Evolutionary conservation across 1,140 invertebrate species (phyloP), one percentile per base, ranked within the genome.

Genomic region (Melipona quadrifasciata): DNA sequence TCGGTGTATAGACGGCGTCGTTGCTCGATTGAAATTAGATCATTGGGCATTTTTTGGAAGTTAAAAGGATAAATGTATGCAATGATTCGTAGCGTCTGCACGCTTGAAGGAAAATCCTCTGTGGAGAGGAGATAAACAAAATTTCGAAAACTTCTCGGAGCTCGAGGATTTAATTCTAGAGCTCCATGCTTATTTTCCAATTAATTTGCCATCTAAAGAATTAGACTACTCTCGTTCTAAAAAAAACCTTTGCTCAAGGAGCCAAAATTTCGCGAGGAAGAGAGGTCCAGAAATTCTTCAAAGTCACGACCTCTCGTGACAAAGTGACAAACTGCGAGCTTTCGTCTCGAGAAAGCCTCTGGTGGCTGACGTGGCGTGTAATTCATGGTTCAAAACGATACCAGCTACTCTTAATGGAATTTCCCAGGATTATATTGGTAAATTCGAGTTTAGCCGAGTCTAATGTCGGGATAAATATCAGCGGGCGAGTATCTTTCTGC

Each of bases 391-490:
- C 51, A 80, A 89, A 31, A 82, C 57, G 65, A 47, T 72, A n/a
- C 16, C 31, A 61, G 61, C 4, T 12, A 39, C 51, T 87, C 86
- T 87, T 88, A 90, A 89, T 74, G 61, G 70, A 83, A 88, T 91
- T 90, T 87, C 53, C 71, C 8, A 10, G 80, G 84, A 84, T 89
- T 80, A 90, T 51, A 47, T 21, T 19, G 31, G 68, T 73, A 91
- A 91, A 86, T 85, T 91, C 16, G 70, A 85, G 86, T 91, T 91
- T 89, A 91, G 76, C 67, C 78, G 68, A 57, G 11, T 86, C 72
- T 90, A 90, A 90, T 86, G 39, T 34, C 55, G 74, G 88, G 89
- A 90, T 90, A 90, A 90, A 86, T 90, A 90, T 90, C 89, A 87
- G 71, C 76, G 61, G 21, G 3, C 65, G 21, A 58, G 67, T 55